phyloP scores from a whole-genome alignment of 1,140 invertebrate genomes.

The Glossosoma conforme region DNA sequence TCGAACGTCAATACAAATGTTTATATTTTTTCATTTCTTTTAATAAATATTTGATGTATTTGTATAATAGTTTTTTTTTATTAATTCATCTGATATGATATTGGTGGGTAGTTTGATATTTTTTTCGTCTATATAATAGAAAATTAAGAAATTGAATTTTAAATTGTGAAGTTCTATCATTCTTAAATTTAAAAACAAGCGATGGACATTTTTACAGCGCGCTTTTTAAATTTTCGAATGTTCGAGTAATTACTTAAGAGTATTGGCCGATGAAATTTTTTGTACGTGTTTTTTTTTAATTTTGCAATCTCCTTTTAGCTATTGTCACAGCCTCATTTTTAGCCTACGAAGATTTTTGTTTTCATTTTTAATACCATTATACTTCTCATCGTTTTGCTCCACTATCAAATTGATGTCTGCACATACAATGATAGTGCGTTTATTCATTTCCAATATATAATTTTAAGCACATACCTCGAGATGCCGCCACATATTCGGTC shows the following conservation, averaged over 20 bases:
- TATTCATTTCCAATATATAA: constrained; percentile 30
- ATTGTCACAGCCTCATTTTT: constrained; percentile 32
- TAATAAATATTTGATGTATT: no score
- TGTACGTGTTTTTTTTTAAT: constrained; percentile 28
- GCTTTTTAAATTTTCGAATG: no score
- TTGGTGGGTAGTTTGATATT: no score
- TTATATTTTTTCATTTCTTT: no score
- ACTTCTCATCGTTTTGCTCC: constrained; percentile 13
- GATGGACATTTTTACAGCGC: no score
- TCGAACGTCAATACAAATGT: no score
- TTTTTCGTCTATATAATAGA: no score
- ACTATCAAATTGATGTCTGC: constrained; percentile 26
- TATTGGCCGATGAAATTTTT: constrained; percentile 26
- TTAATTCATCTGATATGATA: no score
- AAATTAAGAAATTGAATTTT: no score
- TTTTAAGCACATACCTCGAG: constrained; percentile 6
- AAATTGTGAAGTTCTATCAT: no score
- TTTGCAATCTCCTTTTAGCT: constrained; percentile 32
- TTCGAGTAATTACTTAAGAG: constrained; percentile 24
- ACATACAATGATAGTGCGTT: constrained; percentile 29
- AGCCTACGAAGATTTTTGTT: constrained; percentile 31
- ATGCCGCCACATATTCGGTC: constrained; percentile 5
- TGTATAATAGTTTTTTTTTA: no score
- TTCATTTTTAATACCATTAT: constrained; percentile 16
- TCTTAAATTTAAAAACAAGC: no score